Base-by-base conservation (phyloP, 1,140 invertebrate species). In the Heliconius melpomene region DNA sequence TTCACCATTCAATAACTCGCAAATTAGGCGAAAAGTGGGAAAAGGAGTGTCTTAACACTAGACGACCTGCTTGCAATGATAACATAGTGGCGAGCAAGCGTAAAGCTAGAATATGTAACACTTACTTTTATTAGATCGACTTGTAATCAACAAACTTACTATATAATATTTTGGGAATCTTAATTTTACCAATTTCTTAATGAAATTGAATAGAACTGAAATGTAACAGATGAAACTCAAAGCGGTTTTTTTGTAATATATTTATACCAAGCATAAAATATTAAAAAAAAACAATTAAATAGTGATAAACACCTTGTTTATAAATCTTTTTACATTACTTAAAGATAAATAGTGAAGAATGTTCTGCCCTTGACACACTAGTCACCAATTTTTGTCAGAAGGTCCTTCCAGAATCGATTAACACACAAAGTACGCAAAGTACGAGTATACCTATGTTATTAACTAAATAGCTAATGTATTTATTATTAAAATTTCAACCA, bases 321-420 rank as follows among this genome's bases (percentile, higher is more conserved):
- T 9, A 66, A 26, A 29, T 66, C 13, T 66, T 6, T 66, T 13
- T 29, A 66, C 2, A 26, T 66, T 66, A 66, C n/a, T 16, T n/a
- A 66, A 29, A 23, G 3, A 60, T 60, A 23, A 60, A 1, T 29
- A 29, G 60, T 16, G 26, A 26, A 66, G 60, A 66, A 23, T 29
- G 23, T 26, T 16, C 13, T 36, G 79, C 60, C 79, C 79, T 80
- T 80, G 79, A 80, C 79, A 80, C 40, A 80, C 75, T 77, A 71
- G 75, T 38, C 29, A 73, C 70, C 36, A 70, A 80, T 77, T 77
- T 80, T 77, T 72, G 54, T 77, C 66, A 60, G 70, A 76, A 40
- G 23, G 60, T 54, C 57, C 74, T 72, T 73, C 26, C 54, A 66
- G 36, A 66, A 77, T 72, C 74, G 75, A 80, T 80, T 76, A 36